A percentile compares a stretch with the other conserved stretches of the same genome.
These are phyloP conservation scores for Podocnemis expansa DNA, from an alignment of 2,113 vertebrate genomes.

Conservation along the genomic window DNA sequence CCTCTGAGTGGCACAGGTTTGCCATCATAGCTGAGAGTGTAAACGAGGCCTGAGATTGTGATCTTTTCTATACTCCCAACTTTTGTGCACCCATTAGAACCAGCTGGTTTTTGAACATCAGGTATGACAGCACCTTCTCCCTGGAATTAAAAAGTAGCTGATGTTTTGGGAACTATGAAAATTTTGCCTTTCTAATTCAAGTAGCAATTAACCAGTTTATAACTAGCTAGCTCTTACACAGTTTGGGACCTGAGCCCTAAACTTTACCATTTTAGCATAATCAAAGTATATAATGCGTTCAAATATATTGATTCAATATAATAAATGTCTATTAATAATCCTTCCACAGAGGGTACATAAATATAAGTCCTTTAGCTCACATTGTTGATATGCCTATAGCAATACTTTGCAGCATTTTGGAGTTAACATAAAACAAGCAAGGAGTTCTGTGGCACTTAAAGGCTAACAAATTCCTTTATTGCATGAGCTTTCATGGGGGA, in stretches of 20 bases:
- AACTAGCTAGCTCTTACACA: background rate
- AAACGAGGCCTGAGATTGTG: background rate
- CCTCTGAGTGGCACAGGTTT: no score
- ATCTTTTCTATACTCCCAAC: background rate
- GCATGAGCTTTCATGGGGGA: no score
- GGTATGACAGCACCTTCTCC: background rate
- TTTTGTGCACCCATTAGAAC: background rate
- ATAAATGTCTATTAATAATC: background rate
- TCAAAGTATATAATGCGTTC: background rate
- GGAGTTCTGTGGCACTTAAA: no score
- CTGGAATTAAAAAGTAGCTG: background rate
- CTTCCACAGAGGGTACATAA: background rate
- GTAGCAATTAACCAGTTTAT: background rate
- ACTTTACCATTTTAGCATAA: fast-evolving
- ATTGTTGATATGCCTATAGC: background rate
- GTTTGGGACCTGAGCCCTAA: background rate
- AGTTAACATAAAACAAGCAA: no score
- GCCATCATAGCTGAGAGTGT: no score
- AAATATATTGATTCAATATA: fast-evolving
- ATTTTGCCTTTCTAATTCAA: background rate
- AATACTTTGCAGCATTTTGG: background rate
- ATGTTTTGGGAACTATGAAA: background rate
- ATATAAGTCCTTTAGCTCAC: background rate
- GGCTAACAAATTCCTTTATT: no score
- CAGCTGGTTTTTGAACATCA: background rate